Base-by-base conservation (phyloP, 2,888 invertebrate genomes). In the Drosophila kuntzei region DNA sequence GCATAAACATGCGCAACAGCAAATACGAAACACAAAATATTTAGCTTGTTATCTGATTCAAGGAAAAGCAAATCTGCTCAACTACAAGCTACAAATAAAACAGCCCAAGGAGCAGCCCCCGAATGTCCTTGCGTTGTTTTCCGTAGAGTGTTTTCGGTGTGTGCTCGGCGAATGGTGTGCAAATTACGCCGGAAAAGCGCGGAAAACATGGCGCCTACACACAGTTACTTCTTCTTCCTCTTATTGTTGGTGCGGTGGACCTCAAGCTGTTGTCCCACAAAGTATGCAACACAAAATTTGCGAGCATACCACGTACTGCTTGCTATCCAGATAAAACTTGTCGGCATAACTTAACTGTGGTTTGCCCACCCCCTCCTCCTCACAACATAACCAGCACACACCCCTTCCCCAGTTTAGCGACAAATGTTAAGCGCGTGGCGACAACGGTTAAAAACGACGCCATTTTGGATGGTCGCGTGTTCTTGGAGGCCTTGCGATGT, bases 131-230 rank as follows among this genome's bases (percentile, higher is more conserved):
- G 77, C 29, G 32, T 22, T 41, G 27, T 43, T 44, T 49, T 59
- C 46, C 27, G 41, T 59, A 57, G 51, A 39, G 54, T 71, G 66
- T 73, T 66, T 58, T 57, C 58, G 32, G 8, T 66, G 46, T 54
- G 49, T 60, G 59, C 55, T 53, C 22, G 65, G 77, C 69, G 82
- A 88, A 88, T 84, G 83, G 75, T 82, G 84, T 84, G 87, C 84
- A 88, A 84, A 80, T 84, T 83, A 80, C 74, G 76, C 76, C 73
- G 76, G 78, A 75, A 84, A 75, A 61, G 61, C 74, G 79, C 66
- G 64, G 41, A 70, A 68, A 65, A 64, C 61, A 77, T 55, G 50
- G 44, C 43, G 58, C 55, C 50, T 32, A 47, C 51, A 16, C 62
- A 47, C 25, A 27, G 20, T 44, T 36, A 36, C 39, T 50, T 34